Conservation (phyloP, 2,113 vertebrate genomes). For the Philantomba maxwellii region DNA sequence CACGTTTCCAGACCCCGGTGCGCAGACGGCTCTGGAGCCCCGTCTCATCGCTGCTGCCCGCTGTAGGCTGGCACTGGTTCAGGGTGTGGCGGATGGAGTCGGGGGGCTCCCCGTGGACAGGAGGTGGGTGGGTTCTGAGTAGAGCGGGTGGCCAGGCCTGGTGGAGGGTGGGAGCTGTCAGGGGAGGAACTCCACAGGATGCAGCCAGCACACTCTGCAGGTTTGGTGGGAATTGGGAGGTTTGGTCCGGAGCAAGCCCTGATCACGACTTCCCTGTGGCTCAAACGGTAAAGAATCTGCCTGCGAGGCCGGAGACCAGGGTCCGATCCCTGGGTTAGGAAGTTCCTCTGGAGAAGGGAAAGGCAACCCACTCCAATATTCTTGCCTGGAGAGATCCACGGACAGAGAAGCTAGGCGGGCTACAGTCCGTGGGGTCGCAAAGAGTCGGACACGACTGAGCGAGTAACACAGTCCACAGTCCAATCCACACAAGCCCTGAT, state of each 20-base stretch:
- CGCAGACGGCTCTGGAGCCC: not conserved
- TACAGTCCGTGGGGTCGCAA: not conserved
- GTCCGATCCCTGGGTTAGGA: not conserved
- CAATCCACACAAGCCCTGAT: not conserved
- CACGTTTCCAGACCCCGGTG: not conserved
- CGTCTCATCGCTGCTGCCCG: accelerated
- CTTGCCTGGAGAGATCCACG: not conserved
- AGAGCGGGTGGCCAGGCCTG: not conserved
- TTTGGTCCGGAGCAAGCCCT: not conserved
- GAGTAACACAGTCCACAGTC: not conserved
- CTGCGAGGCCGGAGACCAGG: not conserved
- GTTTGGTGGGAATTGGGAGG: not conserved
- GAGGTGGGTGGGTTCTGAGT: not conserved
- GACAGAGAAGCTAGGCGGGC: not conserved
- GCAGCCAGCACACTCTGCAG: not conserved
- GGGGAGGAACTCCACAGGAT: not conserved
- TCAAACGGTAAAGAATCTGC: not conserved
- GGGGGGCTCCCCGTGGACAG: not conserved
- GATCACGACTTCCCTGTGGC: not conserved
- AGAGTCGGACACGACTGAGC: not conserved
- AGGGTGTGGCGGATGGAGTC: accelerated
- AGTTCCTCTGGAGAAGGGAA: not conserved
- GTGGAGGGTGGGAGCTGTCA: not conserved
- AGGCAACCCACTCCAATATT: not conserved
- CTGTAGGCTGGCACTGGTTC: not conserved